Evolutionary conservation across 2,888 invertebrate genomes (phyloP).

Genomic region (Chloromyia formosa): DNA sequence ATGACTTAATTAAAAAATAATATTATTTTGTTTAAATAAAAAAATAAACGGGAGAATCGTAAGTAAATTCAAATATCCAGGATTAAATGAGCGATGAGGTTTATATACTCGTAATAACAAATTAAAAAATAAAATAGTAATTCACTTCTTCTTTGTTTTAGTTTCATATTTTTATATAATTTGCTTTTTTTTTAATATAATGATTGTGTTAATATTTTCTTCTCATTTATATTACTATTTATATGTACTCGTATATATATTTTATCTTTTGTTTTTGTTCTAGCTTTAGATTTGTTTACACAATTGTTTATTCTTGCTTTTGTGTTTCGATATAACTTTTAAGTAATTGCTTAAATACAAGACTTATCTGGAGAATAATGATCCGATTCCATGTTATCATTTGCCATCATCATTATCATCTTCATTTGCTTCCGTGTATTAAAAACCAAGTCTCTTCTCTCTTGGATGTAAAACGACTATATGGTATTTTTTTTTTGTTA

Average conservation of each 20-base stretch:
- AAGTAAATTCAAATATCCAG: slow-evolving; percentile 26
- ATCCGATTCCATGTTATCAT: not conserved
- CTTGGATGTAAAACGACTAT: slow-evolving; percentile 44
- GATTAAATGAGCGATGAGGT: not conserved
- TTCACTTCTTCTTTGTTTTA: slow-evolving; percentile 24
- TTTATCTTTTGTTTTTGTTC: slow-evolving; percentile 9
- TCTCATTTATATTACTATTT: slow-evolving; percentile 1
- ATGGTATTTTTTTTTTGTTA: slow-evolving; percentile 12
- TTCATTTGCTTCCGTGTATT: slow-evolving; percentile 13
- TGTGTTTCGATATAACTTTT: not conserved
- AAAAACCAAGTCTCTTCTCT: slow-evolving; percentile 47
- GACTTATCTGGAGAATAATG: not conserved
- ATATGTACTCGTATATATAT: not conserved
- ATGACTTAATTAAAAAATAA: slow-evolving; percentile 17
- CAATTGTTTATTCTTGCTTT: not conserved
- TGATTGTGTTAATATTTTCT: not conserved
- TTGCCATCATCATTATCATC: not conserved
- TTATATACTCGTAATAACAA: no score
- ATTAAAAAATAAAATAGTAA: slow-evolving; percentile 31
- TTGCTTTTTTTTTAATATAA: not conserved
- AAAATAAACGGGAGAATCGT: slow-evolving; percentile 5
- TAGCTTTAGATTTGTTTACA: slow-evolving; percentile 3
- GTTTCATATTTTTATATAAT: slow-evolving; percentile 11
- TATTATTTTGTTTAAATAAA: slow-evolving; percentile 17
- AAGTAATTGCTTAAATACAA: slow-evolving; percentile 18